Conservation (phyloP, 1,140 invertebrate genomes). For the Spodoptera litura region DNA sequence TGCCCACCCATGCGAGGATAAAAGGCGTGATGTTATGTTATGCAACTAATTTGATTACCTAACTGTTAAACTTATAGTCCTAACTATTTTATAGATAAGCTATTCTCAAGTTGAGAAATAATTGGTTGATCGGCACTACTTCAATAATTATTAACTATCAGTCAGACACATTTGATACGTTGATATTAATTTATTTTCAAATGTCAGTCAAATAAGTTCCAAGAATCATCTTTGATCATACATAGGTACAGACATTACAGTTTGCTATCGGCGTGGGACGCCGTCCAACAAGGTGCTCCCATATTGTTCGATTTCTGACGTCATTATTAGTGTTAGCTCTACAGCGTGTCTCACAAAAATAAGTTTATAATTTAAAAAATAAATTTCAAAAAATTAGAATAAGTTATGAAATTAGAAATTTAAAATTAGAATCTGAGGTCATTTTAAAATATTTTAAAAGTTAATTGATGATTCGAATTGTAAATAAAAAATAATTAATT, state of each 20-base stretch:
- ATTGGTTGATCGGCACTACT: no score
- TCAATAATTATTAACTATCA: not conserved
- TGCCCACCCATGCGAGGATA: no score
- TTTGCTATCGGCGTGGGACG: conserved; percentile 44
- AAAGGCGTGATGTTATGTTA: no score
- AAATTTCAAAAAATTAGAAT: conserved; percentile 4
- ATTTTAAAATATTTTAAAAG: no score
- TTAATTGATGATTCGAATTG: no score
- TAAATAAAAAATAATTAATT: no score
- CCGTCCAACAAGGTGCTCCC: conserved; percentile 37
- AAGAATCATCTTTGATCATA: conserved; percentile 2
- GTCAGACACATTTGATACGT: not conserved
- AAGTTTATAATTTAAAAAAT: not conserved
- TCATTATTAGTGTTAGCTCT: conserved; percentile 51
- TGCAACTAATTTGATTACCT: no score
- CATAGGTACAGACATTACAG: conserved; percentile 12
- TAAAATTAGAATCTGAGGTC: not conserved
- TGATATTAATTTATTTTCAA: conserved; percentile 9
- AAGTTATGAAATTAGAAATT: not conserved
- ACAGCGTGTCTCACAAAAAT: conserved; percentile 31
- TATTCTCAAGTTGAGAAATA: no score
- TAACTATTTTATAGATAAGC: no score
- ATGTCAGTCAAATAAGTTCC: conserved; percentile 15
- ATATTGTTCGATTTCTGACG: conserved; percentile 55
- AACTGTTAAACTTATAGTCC: no score